Conservation (phyloP, 2,797 vertebrate species). For the Mus minutoides region DNA sequence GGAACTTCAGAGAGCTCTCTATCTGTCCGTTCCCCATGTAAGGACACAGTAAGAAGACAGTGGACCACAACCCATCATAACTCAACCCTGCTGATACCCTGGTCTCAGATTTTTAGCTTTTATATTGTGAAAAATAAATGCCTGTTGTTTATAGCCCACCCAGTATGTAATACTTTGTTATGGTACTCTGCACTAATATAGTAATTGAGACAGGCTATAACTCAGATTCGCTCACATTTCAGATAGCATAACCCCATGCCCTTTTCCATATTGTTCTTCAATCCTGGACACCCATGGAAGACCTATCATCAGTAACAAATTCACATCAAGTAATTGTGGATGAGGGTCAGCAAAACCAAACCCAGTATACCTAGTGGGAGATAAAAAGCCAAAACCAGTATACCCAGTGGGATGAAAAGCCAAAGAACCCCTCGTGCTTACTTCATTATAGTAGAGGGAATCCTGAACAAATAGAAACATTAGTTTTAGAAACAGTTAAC, state of each 20-base stretch:
- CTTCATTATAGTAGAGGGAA: conserved; percentile 41
- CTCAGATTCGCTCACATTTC: neutral
- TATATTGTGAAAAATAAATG: neutral
- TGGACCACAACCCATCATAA: neutral
- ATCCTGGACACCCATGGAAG: neutral
- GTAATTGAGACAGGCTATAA: conserved; percentile 26
- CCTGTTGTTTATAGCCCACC: neutral
- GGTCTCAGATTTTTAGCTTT: neutral
- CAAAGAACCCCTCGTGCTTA: conserved; percentile 30
- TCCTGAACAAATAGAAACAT: neutral
- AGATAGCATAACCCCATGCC: neutral
- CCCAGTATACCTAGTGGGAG: neutral
- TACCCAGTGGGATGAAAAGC: neutral
- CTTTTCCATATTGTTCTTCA: neutral
- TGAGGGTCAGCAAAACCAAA: neutral
- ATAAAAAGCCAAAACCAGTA: neutral
- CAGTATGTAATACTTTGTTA: neutral
- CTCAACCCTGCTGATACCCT: neutral
- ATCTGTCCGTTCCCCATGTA: neutral
- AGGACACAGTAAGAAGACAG: neutral
- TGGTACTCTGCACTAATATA: neutral
- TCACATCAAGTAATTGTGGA: neutral
- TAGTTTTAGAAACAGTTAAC: neutral
- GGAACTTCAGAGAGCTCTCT: neutral
- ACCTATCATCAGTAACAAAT: neutral